Evolutionary conservation across 2,888 invertebrate genomes (phyloP).

Genomic region (Alviniconcha strummeri): DNA sequence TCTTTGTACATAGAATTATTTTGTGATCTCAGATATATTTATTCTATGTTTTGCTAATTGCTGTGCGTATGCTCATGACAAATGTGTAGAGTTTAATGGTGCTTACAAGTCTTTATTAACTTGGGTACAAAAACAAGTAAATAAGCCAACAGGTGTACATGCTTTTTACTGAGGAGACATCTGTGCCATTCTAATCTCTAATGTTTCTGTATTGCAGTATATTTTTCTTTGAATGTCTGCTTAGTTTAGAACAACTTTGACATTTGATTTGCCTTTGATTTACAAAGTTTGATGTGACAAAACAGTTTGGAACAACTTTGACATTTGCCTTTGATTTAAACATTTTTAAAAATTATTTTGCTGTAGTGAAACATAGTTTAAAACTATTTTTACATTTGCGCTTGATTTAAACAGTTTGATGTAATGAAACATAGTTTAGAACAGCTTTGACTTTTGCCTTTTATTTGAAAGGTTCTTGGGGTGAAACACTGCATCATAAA

Average conservation of each 20-base stretch:
- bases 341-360: neutral
- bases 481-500: too few species aligned
- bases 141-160: too few species aligned
- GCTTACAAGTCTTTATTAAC: too few species aligned
- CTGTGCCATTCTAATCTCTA: too few species aligned
- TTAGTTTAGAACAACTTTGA: neutral
- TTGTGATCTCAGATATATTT: too few species aligned
- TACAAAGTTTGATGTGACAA: neutral
- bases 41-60: too few species aligned
- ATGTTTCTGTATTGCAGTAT: neutral
- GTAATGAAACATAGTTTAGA: neutral
- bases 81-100: too few species aligned
- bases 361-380: neutral
- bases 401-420: neutral
- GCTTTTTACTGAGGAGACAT: too few species aligned
- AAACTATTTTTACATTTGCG: neutral
- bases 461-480: neutral
- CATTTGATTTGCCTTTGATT: neutral
- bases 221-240: neutral
- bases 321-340: neutral
- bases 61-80: too few species aligned
- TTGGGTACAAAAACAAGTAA: too few species aligned
- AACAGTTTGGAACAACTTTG: neutral
- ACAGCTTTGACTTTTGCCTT: neutral
- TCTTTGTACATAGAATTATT: too few species aligned